phyloP scores from a whole-genome alignment of 1,140 invertebrate genomes.

The Scaptomyza graminum region DNA sequence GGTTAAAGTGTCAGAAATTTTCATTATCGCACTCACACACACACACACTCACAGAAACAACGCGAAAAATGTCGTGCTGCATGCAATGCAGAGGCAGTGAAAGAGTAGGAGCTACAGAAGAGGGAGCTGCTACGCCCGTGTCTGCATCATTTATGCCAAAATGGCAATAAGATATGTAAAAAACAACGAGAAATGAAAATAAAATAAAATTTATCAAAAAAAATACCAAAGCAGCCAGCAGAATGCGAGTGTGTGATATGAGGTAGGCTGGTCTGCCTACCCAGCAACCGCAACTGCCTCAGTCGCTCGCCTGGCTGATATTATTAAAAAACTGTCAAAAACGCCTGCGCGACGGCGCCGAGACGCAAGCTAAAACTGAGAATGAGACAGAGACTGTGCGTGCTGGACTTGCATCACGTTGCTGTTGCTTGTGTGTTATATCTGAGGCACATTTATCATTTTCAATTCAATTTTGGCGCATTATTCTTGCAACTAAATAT shows the following conservation, averaged over 20 bases:
- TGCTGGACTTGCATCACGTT: constrained; percentile 37
- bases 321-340: constrained; percentile 82
- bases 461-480: constrained; percentile 79
- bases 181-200: constrained; percentile 51
- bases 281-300: constrained; percentile 23
- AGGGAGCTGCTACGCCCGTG: constrained; percentile 54
- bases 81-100: constrained; percentile 61
- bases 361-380: constrained; percentile 39
- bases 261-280: constrained; percentile 65
- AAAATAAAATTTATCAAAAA: constrained; percentile 31
- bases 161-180: constrained; percentile 69
- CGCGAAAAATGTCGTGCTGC: constrained; percentile 78
- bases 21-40: constrained; percentile 69
- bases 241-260: constrained; percentile 48
- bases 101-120: constrained; percentile 21
- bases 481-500: constrained; percentile 76
- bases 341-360: constrained; percentile 71
- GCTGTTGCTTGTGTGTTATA: constrained; percentile 46
- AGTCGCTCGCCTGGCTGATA: constrained; percentile 58
- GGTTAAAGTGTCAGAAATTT: constrained; percentile 81
- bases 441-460: constrained; percentile 81
- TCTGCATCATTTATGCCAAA: constrained; percentile 79
- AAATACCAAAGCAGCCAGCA: constrained; percentile 29
- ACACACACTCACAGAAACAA: constrained; percentile 26
- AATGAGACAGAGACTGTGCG: constrained; percentile 33